Base-by-base conservation (phyloP, 2,797 vertebrate species). In the Apodemus agrarius region DNA sequence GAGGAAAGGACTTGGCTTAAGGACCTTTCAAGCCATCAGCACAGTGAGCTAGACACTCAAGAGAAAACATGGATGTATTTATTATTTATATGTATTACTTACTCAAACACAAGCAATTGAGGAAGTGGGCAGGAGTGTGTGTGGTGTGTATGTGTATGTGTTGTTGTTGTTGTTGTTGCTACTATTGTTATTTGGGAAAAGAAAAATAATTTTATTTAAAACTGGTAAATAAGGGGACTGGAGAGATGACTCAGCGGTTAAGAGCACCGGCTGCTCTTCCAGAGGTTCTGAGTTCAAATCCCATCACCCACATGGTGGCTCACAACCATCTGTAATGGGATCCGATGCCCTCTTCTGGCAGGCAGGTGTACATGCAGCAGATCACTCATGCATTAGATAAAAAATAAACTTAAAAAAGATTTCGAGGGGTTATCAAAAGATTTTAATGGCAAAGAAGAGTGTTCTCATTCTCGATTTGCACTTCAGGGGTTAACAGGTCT, bases 401-500 rank as follows among this genome's bases (percentile, higher is more conserved):
- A 69, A 69, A 21, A 72, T 72, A 37, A 72, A 72, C 34, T 69
- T n/a, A n/a, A 69, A n/a, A 69, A 69, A 69, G 34, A 69, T 19
- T 69, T 69, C 8, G 6, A 69, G 67, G 6, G 16, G 34, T n/a
- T 69, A 69, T 14, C n/a, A n/a, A n/a, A 72, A 72, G 69, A 72
- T 72, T 21, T 37, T 37, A n/a, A 37, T 37, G 52, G 57, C 13
- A 22, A 93, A 87, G 59, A 80, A 34, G 14, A 5, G 84, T 61
- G 29, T 95, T 69, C 19, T 29, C 43, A 90, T 74, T 95, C 69
- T 76, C 57, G 40, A 79, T 69, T 74, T 95, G 52, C 43, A 87
- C 79, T 88, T 84, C 31, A 74, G 76, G 52, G 67, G 46, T 88
- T 84, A 85, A 34, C 7, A 74, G 19, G 81, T 81, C 49, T 54